These are phyloP conservation scores for Rhyzopertha dominica DNA, from an alignment of 1,140 invertebrate species.

Conservation along the genomic window DNA sequence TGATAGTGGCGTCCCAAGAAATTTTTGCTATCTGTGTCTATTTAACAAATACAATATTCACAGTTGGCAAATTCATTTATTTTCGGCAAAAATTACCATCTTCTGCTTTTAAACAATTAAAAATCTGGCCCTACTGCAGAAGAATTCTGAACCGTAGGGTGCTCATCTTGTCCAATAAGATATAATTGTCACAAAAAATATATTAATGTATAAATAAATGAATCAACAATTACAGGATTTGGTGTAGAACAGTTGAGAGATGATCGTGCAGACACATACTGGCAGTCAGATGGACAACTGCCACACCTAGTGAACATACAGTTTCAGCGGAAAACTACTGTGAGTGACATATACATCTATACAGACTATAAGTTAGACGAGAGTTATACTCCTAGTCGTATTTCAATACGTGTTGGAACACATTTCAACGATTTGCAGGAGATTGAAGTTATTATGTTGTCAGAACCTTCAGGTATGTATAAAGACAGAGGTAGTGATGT, in stretches of 20 bases:
- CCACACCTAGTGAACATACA: conserved; percentile 98
- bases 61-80: no score
- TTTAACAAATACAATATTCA: no score
- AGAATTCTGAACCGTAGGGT: neutral
- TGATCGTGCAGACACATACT: conserved; percentile 94
- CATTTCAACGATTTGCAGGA: conserved; percentile 98
- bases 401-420: conserved; percentile 90
- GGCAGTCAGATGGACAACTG: conserved; percentile 98
- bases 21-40: no score
- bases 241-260: conserved; percentile 96
- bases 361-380: conserved; percentile 98
- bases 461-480: conserved; percentile 78
- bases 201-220: no score
- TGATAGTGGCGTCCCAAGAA: no score
- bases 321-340: conserved; percentile 92
- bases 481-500: no score
- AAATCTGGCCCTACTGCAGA: neutral
- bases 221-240: conserved; percentile 86
- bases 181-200: no score
- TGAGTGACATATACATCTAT: conserved; percentile 94
- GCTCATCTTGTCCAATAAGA: no score
- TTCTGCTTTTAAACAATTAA: no score
- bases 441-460: conserved; percentile 89
- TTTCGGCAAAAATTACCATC: no score
- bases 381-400: conserved; percentile 95